These are phyloP conservation scores for Epinephelus fuscoguttatus DNA, from an alignment of 2,113 vertebrate species.

Conservation along the genomic window DNA sequence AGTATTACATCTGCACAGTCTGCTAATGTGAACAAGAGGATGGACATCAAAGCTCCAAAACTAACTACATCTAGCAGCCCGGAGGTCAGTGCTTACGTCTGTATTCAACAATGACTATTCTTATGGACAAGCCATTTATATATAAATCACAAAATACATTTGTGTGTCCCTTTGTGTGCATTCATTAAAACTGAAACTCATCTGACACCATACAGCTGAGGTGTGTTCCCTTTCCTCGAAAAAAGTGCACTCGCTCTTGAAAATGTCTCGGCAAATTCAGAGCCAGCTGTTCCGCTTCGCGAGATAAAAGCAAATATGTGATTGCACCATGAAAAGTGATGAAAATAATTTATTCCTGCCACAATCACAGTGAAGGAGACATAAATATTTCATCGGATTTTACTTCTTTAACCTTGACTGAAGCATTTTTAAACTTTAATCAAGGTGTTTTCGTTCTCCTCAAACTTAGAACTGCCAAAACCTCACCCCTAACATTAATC, in stretches of 20 bases:
- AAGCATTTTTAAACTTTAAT: background rate
- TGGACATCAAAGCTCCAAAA: no score
- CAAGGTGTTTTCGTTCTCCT: background rate
- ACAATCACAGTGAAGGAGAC: background rate
- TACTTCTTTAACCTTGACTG: conserved; percentile 21
- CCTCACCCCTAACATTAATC: background rate
- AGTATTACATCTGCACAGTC: no score
- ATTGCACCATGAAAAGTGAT: conserved; percentile 4
- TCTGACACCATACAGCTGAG: background rate
- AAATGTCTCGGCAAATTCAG: conserved; percentile 2
- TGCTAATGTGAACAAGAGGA: no score
- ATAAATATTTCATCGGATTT: background rate
- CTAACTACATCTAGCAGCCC: no score
- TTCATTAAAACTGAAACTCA: no score
- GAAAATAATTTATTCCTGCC: background rate
- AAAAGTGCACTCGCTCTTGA: background rate
- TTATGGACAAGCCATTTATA: no score
- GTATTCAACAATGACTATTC: no score
- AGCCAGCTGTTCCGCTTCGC: background rate
- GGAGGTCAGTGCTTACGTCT: no score
- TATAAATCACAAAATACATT: no score
- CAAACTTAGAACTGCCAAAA: conserved; percentile 14
- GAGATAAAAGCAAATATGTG: background rate
- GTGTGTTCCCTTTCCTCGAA: conserved; percentile 3
- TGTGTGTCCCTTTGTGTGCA: no score